Conservation (phyloP, 2,888 invertebrate species). For the Lacanobia oleracea region DNA sequence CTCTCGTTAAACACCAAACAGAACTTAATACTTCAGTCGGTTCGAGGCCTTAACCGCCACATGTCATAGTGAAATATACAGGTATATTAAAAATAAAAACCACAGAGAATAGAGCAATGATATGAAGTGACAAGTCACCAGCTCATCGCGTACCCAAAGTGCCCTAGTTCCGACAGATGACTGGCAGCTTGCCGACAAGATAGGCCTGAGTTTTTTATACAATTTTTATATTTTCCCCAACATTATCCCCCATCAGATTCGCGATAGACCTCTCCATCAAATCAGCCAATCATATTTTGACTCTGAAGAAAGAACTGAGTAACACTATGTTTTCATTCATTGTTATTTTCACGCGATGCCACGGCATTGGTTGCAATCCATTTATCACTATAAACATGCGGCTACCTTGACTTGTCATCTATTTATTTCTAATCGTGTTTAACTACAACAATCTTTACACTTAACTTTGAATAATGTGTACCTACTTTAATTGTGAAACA, state of each 20-base stretch:
- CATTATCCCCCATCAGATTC: slow-evolving; percentile 1
- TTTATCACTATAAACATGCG: slow-evolving; percentile 32
- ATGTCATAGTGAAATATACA: slow-evolving; percentile 3
- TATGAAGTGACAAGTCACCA: slow-evolving; percentile 57
- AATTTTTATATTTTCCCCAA: slow-evolving; percentile 18
- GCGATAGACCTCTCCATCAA: slow-evolving; percentile 4
- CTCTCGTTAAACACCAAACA: background rate
- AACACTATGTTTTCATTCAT: slow-evolving; percentile 25
- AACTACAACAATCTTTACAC: slow-evolving; percentile 24
- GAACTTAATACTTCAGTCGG: slow-evolving; percentile 16
- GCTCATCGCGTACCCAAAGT: slow-evolving; percentile 55
- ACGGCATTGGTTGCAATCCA: slow-evolving; percentile 36
- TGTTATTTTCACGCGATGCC: slow-evolving; percentile 27
- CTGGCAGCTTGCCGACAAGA: slow-evolving; percentile 40
- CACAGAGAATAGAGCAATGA: slow-evolving; percentile 32
- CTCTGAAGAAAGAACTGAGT: background rate
- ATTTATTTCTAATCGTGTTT: slow-evolving; percentile 25
- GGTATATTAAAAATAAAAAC: slow-evolving; percentile 25
- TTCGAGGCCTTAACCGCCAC: slow-evolving; percentile 6
- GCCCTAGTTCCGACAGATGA: slow-evolving; percentile 57
- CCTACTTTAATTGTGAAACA: slow-evolving; percentile 8
- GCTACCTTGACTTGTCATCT: slow-evolving; percentile 42
- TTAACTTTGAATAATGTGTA: slow-evolving; percentile 18
- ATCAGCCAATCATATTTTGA: background rate
- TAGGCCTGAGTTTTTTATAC: slow-evolving; percentile 5